Evolutionary conservation across 2,888 invertebrate genomes (phyloP).

Genomic region (Theretra japonica): DNA sequence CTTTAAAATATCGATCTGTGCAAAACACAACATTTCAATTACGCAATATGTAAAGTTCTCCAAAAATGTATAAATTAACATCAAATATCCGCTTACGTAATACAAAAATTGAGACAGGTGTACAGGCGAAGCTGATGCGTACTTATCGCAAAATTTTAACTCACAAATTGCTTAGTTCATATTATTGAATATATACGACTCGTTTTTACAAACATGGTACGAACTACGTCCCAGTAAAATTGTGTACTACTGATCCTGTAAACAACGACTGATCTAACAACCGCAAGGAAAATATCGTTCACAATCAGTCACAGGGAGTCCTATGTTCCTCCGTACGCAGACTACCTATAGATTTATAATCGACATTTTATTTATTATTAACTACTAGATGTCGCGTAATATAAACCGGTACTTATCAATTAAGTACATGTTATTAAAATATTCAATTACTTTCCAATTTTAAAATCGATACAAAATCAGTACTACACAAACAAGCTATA

Average conservation of each 20-base stretch:
- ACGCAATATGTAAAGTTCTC: slow-evolving; percentile 16
- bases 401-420: slow-evolving; percentile 15
- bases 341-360: not conserved
- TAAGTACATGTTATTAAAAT: slow-evolving; percentile 23
- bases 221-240: slow-evolving; percentile 17
- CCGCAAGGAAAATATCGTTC: not conserved
- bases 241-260: slow-evolving; percentile 27
- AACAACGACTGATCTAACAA: not conserved
- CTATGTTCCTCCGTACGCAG: not conserved
- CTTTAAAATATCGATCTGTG: not conserved
- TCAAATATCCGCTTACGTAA: slow-evolving; percentile 17
- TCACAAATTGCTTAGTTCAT: slow-evolving; percentile 26
- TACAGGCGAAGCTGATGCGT: slow-evolving; percentile 18
- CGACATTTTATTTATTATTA: not conserved
- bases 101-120: slow-evolving; percentile 15
- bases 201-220: slow-evolving; percentile 24
- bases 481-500: slow-evolving; percentile 27
- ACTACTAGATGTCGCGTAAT: slow-evolving; percentile 3
- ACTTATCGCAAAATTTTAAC: slow-evolving; percentile 18
- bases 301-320: not conserved
- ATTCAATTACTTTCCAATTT: slow-evolving; percentile 18
- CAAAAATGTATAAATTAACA: slow-evolving; percentile 23
- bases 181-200: slow-evolving; percentile 19
- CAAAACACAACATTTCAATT: slow-evolving; percentile 25
- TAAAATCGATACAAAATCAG: slow-evolving; percentile 26